Base-by-base conservation (phyloP, 2,113 vertebrate species). In the Sylvietta virens region DNA sequence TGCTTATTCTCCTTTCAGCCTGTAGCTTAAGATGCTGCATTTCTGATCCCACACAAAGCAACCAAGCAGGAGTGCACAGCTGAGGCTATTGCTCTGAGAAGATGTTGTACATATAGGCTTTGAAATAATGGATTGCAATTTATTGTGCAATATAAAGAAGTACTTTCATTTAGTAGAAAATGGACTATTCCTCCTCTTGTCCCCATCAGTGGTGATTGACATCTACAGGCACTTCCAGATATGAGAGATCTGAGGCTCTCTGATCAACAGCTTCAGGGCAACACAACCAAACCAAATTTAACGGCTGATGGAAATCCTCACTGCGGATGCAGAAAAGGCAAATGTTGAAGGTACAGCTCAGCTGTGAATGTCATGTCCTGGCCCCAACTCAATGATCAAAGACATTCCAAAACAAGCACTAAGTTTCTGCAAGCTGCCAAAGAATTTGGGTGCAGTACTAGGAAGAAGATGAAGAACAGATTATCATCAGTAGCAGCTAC, bases 381-480 rank as follows among this genome's bases (percentile, higher is more conserved):
- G 77, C 86, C 77, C 64, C 50, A 45, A 6, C 60, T 92, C 91
- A 84, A 60, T 86, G 89, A 90, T 92, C 90, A 82, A 95, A 96
- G 86, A 76, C 94, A 95, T 70, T 91, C 82, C 76, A 96, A 84
- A 94, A 95, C 92, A 93, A 96, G 90, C 81, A 65, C 81, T 65
- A 64, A 96, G 92, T 87, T 86, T 93, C 80, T 94, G 67, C 58
- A 92, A 96, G 88, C 61, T 97, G 95, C 93, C 97, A 96, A 97
- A 88, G 93, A 98, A 97, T 97, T 93, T 97, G 95, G 97, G 94
- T 97, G 96, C 91, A 93, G 95, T 91, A 81, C 81, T 94, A 95
- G 65, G 89, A 93, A 93, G 85, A 86, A 95, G 95, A 95, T 95
- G 91, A 95, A 92, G 92, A 97, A 88, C 92, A 96, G 94, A 96